phyloP scores from a whole-genome alignment of 37 sponge, comb jelly and placozoan genomes.

The Haliclona indistincta region DNA sequence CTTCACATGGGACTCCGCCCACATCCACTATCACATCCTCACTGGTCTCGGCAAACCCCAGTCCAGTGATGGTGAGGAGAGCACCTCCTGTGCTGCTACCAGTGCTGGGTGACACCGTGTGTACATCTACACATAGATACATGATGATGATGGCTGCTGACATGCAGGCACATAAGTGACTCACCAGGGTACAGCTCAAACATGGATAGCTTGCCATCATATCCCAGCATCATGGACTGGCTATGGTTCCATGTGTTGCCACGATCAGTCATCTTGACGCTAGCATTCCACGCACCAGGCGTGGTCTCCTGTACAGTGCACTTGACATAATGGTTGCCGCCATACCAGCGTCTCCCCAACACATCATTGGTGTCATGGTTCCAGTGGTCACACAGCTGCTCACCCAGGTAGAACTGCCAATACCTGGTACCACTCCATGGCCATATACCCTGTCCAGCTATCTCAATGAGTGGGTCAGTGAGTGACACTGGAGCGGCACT shows the following conservation, averaged over 20 bases:
- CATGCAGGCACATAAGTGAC: background rate
- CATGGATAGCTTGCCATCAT: slow-evolving; percentile 50
- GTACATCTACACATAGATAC: slow-evolving; percentile 37
- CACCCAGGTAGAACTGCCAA: slow-evolving; percentile 47
- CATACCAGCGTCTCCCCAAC: slow-evolving; percentile 22
- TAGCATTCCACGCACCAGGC: slow-evolving; percentile 59
- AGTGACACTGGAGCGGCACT: slow-evolving; percentile 34
- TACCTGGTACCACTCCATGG: background rate
- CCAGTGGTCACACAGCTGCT: slow-evolving; percentile 30
- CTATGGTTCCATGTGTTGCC: slow-evolving; percentile 63
- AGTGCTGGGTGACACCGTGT: slow-evolving; percentile 30
- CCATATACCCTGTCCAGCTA: slow-evolving; percentile 28
- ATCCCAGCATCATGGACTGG: slow-evolving; percentile 32
- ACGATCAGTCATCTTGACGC: background rate
- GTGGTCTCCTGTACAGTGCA: slow-evolving; percentile 10
- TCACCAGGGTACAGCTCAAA: slow-evolving; percentile 65
- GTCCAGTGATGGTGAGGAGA: slow-evolving; percentile 47
- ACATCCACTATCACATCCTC: slow-evolving; percentile 48
- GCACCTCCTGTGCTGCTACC: slow-evolving; percentile 62
- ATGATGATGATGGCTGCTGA: background rate
- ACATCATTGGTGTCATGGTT: slow-evolving; percentile 20
- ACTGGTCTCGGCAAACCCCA: slow-evolving; percentile 44
- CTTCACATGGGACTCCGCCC: slow-evolving; percentile 64
- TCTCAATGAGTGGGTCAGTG: slow-evolving; percentile 32
- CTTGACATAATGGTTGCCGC: slow-evolving; percentile 5